Conservation (phyloP, 2,113 vertebrate genomes). For the Henicopernis longicauda region DNA sequence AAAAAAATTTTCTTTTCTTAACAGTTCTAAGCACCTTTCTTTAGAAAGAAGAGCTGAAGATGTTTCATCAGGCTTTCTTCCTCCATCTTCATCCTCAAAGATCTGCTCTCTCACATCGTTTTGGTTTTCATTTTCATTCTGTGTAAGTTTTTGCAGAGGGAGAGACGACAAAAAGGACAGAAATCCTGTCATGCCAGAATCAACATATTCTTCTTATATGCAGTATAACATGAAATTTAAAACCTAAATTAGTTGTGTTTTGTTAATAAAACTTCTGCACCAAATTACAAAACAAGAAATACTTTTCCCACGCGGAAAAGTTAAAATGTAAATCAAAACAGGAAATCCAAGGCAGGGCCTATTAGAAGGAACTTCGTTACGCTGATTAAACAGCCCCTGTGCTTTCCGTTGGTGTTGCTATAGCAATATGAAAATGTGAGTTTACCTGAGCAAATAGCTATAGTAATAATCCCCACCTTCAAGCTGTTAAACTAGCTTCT, state of each 20-base stretch:
- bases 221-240: background rate
- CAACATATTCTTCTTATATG: background rate
- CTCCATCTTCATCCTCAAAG: slow-evolving; percentile 48
- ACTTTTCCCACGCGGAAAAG: background rate
- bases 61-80: slow-evolving; percentile 55
- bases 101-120: slow-evolving; percentile 11
- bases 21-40: slow-evolving; percentile 79
- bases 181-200: slow-evolving; percentile 84
- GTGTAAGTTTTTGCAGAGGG: slow-evolving; percentile 76
- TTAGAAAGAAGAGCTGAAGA: slow-evolving; percentile 65
- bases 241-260: background rate
- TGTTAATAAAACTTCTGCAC: slow-evolving; percentile 20
- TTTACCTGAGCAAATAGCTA: slow-evolving; percentile 42
- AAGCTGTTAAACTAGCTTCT: background rate
- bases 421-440: slow-evolving; percentile 73
- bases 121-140: slow-evolving; percentile 65
- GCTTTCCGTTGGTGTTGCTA: slow-evolving; percentile 69
- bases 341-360: slow-evolving; percentile 19
- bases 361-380: slow-evolving; percentile 29
- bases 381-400: slow-evolving; percentile 7
- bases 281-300: slow-evolving; percentile 23
- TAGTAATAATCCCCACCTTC: background rate
- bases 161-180: slow-evolving; percentile 85
- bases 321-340: background rate
- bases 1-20: background rate